A percentile compares a stretch with the other conserved stretches of the same genome.
Conservation (phyloP, 2,888 invertebrate species). For the Trissolcus japonicus region DNA sequence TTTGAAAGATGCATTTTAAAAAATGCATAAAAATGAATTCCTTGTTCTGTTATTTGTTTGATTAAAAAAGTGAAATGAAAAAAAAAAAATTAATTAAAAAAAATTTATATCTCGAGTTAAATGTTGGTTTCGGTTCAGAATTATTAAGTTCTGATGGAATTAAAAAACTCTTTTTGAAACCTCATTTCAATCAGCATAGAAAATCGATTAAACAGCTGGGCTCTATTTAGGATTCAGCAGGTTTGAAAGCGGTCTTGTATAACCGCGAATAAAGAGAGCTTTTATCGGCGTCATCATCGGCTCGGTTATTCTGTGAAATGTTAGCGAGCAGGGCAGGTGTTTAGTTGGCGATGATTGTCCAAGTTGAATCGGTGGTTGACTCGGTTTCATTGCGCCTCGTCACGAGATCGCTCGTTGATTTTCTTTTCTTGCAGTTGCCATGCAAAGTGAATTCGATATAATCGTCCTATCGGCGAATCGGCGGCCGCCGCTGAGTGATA, state of each 20-base stretch:
- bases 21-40: too few species aligned
- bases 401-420: slow-evolving; percentile 47
- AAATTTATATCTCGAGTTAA: not conserved
- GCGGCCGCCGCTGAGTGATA: slow-evolving; percentile 8
- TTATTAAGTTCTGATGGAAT: too few species aligned
- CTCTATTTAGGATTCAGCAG: not conserved
- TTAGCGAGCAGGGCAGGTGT: slow-evolving; percentile 37
- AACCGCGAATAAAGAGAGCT: slow-evolving; percentile 31
- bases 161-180: too few species aligned
- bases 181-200: not conserved
- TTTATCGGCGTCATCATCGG: slow-evolving; percentile 35
- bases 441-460: slow-evolving; percentile 31
- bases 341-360: slow-evolving; percentile 46
- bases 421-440: slow-evolving; percentile 39
- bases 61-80: not conserved
- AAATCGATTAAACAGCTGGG: slow-evolving; percentile 33
- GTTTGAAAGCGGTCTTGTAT: slow-evolving; percentile 10
- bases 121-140: too few species aligned
- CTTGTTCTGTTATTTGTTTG: too few species aligned
- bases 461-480: slow-evolving; percentile 15
- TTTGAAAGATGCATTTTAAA: not conserved
- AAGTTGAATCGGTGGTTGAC: slow-evolving; percentile 34
- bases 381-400: slow-evolving; percentile 47
- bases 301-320: slow-evolving; percentile 36
- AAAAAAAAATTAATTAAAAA: not conserved